Evolutionary conservation across 2,797 vertebrate species (phyloP).

Genomic region (Phoebastria nigripes): DNA sequence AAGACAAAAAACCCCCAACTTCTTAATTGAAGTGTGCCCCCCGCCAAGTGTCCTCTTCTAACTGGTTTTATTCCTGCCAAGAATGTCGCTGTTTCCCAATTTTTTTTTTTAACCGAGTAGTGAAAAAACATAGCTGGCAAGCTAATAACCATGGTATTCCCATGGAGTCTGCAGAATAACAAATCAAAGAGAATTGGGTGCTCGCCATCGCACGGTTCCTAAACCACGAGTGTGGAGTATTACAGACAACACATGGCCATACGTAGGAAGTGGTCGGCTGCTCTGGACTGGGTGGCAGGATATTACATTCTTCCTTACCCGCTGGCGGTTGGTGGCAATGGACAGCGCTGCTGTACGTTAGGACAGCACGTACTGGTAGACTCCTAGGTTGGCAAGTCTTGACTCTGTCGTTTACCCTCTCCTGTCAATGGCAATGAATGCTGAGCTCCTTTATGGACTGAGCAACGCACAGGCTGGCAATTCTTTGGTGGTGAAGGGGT

Average conservation of each 20-base stretch:
- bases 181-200: background rate
- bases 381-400: background rate
- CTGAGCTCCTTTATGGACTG: background rate
- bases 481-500: background rate
- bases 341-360: rapidly evolving
- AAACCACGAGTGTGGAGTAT: background rate
- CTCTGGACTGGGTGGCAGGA: background rate
- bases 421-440: background rate
- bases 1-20: rapidly evolving
- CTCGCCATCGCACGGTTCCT: rapidly evolving
- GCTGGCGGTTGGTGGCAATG: background rate
- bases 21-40: background rate
- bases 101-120: background rate
- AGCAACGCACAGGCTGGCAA: background rate
- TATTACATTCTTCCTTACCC: background rate
- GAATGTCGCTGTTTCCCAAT: background rate
- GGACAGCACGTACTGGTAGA: background rate
- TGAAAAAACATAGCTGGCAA: background rate
- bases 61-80: background rate
- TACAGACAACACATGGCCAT: background rate
- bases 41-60: background rate
- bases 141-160: background rate
- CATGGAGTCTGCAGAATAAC: background rate
- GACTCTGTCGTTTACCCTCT: background rate
- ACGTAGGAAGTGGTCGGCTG: background rate